Evolutionary conservation across 2,113 vertebrate species (phyloP), one percentile per base, ranked within the genome.

Genomic region (Junco hyemalis): DNA sequence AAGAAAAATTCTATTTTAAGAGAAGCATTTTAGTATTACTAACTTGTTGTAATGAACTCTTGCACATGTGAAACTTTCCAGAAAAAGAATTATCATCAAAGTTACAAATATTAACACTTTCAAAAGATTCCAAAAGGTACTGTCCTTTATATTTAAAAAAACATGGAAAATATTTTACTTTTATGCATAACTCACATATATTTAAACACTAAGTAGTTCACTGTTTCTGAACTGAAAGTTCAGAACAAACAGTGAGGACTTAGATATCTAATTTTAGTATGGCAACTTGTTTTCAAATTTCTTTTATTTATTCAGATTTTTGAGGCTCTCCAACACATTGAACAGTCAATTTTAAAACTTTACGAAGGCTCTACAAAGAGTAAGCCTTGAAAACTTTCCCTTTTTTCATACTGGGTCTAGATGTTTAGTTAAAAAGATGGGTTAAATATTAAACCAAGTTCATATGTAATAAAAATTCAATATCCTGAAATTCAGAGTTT

Each of bases 361-460:
- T 12, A 76, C 54, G 50, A 90, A 51, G 24, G 51, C 24, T 66
- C 63, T 40, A 35, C 44, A 81, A 68, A 87, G 40, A 68, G 33
- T 9, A 64, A 81, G 81, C 60, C 86, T 90, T 82, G 69, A 82
- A 93, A 91, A 82, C 69, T 60, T 92, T 14, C 47, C 12, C n/a
- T 84, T 96, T 92, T 81, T 92, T 81, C 59, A 91, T 64, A 73
- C 24, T 29, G 45, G 22, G 42, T 73, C 88, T 57, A 93, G 92
- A 92, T 42, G 54, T 59, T 90, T 48, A 56, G 47, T 64, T 96
- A 50, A 88, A 95, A 89, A 86, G 80, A 74, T 20, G 31, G 45
- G 68, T 92, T 93, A 96, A 95, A 95, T 95, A 94, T 95, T 90
- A 71, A 94, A 82, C 38, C 66, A 66, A 79, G 64, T 76, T 90